Conservation (phyloP, 1,140 invertebrate genomes). For the Rhopalosiphum maidis region DNA sequence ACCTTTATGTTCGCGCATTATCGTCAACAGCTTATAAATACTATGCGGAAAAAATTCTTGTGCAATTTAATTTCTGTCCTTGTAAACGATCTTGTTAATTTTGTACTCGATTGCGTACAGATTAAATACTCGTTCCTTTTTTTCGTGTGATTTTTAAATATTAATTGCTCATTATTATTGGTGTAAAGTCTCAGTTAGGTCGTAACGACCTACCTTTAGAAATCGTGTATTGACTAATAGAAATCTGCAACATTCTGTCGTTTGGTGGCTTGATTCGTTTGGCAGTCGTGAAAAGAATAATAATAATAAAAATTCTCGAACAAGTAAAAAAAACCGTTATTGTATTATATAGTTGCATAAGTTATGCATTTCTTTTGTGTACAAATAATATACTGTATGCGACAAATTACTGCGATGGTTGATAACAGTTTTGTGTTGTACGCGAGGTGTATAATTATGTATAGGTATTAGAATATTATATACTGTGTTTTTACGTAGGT, state of each 20-base stretch:
- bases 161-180: background rate
- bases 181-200: background rate
- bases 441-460: background rate
- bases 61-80: background rate
- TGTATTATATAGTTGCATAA: background rate
- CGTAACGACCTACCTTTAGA: conserved; percentile 15
- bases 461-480: background rate
- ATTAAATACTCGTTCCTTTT: background rate
- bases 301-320: background rate
- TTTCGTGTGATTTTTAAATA: background rate
- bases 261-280: background rate
- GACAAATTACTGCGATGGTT: background rate
- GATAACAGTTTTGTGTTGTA: background rate
- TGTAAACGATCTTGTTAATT: background rate
- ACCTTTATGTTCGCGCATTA: background rate
- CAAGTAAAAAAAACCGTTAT: conserved; percentile 20
- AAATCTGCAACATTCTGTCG: background rate
- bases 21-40: background rate
- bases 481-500: background rate
- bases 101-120: background rate
- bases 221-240: background rate
- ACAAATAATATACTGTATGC: background rate
- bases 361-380: conserved; percentile 17
- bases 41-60: background rate
- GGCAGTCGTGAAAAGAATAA: background rate